Evolutionary conservation across 2,113 vertebrate genomes (phyloP), one percentile per base, ranked within the genome.

Genomic region (Silurus glanis): DNA sequence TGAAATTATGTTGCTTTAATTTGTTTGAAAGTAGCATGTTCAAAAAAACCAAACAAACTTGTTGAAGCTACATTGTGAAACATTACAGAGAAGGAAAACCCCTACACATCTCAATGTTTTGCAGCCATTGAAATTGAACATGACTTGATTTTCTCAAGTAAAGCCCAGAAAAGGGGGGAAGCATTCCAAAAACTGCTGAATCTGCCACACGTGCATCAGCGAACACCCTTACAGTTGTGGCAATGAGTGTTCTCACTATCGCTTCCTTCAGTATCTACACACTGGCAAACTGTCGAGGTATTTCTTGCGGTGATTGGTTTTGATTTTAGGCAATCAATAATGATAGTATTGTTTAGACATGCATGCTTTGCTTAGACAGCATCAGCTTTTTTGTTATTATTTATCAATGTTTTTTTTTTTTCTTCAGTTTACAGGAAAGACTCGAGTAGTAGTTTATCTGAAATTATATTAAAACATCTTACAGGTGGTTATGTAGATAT

Each of bases 251-350:
- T 97, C 89, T 89, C 97, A 97, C 96, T 97, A 95, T 97, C 95
- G 96, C 97, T 97, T 96, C 96, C 93, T 88, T 87, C 91, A 91
- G 95, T 96, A 96, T 96, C 97, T 96, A 95, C 97, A 96, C 96
- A 94, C 97, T 95, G 97, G 96, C 96, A 95, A 95, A 96, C 96
- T 96, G 96, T 96, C 94, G 96, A 98, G 97, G 97, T 98, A 98
- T 97, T 98, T 97, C 96, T 96, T 97, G 97, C 95, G 96, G 97
- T 96, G 97, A 97, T 97, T 97, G 96, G 96, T 97, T 97, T 97
- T 96, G 95, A 95, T 96, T 96, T 96, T 97, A 96, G 96, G 95
- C 95, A 93, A 95, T 95, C 95, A 95, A 95, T 95, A 94, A 94
- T 90, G 23, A 88, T 97, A 96, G 95, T 94, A 89, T 94, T 95